phyloP scores from a whole-genome alignment of 2,113 vertebrate species.

The Mungos mungo region DNA sequence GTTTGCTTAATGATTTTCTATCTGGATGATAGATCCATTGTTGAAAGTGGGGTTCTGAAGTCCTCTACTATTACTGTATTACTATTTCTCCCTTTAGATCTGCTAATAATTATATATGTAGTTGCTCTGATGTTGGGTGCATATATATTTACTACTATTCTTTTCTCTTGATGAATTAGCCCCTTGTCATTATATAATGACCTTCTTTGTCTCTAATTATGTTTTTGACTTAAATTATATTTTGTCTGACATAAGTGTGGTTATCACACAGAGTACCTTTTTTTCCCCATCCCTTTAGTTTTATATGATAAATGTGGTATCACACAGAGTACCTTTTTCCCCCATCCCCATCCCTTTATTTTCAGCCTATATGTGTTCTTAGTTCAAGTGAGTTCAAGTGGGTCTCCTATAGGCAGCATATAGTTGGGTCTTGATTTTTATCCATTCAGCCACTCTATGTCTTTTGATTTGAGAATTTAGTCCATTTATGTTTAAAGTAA shows the following conservation, averaged over 20 bases:
- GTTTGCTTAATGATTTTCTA: background rate
- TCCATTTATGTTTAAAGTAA: background rate
- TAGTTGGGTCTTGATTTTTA: background rate
- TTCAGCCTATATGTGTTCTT: background rate
- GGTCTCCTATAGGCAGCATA: background rate
- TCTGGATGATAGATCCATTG: background rate
- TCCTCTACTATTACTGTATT: background rate
- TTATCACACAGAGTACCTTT: background rate
- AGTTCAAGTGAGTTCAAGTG: background rate
- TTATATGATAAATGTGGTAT: too few species aligned
- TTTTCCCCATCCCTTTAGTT: background rate
- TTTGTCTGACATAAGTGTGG: background rate
- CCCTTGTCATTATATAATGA: background rate
- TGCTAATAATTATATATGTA: background rate
- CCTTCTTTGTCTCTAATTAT: background rate
- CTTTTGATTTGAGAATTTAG: background rate
- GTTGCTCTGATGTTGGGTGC: background rate
- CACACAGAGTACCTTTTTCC: too few species aligned
- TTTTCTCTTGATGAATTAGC: background rate
- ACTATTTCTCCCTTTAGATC: background rate
- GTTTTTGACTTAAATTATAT: background rate
- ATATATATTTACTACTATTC: background rate
- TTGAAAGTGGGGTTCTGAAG: background rate
- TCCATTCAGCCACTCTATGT: background rate
- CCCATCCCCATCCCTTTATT: background rate